phyloP scores from a whole-genome alignment of 2,888 invertebrate species.

The Drosophila limbata region DNA sequence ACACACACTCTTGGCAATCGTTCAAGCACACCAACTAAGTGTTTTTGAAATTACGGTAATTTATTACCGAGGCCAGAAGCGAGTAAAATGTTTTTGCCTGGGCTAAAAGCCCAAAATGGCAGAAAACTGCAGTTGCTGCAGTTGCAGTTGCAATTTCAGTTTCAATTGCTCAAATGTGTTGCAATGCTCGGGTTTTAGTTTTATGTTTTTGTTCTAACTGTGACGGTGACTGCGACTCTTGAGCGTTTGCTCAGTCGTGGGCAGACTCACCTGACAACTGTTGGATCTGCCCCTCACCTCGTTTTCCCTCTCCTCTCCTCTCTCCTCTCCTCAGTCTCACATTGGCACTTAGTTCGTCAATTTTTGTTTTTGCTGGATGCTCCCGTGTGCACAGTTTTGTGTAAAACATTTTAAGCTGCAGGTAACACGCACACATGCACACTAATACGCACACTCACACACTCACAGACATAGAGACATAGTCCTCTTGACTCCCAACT shows the following conservation, averaged over 20 bases:
- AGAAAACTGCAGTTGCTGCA: constrained; percentile 38
- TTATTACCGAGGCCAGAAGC: constrained; percentile 60
- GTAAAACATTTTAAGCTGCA: constrained; percentile 54
- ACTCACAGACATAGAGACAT: constrained; percentile 8
- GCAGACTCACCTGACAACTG: constrained; percentile 53
- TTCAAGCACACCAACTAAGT: constrained; percentile 64
- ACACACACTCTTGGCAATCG: constrained; percentile 29
- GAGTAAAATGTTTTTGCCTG: constrained; percentile 52
- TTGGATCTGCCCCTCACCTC: constrained; percentile 31
- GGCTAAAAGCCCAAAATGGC: constrained; percentile 11
- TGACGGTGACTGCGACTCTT: constrained; percentile 13
- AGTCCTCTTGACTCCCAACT: constrained; percentile 39
- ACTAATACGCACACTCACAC: constrained; percentile 6
- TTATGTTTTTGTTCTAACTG: neutral
- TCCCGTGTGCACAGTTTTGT: constrained; percentile 26
- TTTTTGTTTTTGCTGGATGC: constrained; percentile 54
- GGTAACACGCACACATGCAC: constrained; percentile 12
- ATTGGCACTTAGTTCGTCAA: constrained; percentile 65
- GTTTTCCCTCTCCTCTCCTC: neutral
- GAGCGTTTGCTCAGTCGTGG: constrained; percentile 23
- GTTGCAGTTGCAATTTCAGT: constrained; percentile 38
- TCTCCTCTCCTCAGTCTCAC: constrained; percentile 14
- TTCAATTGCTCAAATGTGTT: constrained; percentile 61
- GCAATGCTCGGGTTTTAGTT: constrained; percentile 31
- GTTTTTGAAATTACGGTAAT: constrained; percentile 78